Evolutionary conservation across 2,797 vertebrate species (phyloP).

Genomic region (Dallia pectoralis): DNA sequence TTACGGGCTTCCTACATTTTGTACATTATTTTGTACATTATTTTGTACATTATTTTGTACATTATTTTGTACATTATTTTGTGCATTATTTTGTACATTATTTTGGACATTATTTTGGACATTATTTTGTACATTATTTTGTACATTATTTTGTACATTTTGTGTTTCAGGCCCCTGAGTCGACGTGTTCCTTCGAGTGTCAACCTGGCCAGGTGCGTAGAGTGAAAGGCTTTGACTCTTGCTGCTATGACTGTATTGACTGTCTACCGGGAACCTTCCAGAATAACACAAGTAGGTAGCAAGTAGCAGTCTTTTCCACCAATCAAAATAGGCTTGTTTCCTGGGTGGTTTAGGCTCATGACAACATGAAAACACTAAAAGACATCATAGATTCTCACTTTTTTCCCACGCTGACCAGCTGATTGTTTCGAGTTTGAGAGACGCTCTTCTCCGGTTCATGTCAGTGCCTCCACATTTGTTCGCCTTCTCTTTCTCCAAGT

Average conservation of each 20-base stretch:
- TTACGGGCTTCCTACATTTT: not conserved
- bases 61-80: not conserved
- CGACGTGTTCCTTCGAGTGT: conserved; percentile 81
- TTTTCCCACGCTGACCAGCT: not conserved
- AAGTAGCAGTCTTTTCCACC: no score
- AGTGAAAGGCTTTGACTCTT: conserved; percentile 88
- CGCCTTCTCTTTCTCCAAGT: conserved; percentile 46
- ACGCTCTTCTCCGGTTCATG: not conserved
- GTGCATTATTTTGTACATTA: not conserved
- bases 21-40: not conserved
- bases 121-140: not conserved
- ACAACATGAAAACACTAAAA: no score
- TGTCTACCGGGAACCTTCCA: conserved; percentile 81
- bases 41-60: not conserved
- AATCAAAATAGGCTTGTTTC: not conserved
- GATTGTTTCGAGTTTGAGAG: not conserved
- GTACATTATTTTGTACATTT: not conserved
- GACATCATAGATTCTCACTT: no score
- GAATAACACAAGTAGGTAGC: conserved; percentile 69
- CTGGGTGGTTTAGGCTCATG: not conserved
- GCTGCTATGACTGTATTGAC: conserved; percentile 89
- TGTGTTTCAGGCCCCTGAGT: conserved; percentile 74
- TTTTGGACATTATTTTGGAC: not conserved
- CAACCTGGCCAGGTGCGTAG: conserved; percentile 75
- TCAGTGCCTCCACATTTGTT: not conserved